These are phyloP conservation scores for Eriosoma lanigerum DNA, from an alignment of 1,140 invertebrate genomes.

Conservation along the genomic window DNA sequence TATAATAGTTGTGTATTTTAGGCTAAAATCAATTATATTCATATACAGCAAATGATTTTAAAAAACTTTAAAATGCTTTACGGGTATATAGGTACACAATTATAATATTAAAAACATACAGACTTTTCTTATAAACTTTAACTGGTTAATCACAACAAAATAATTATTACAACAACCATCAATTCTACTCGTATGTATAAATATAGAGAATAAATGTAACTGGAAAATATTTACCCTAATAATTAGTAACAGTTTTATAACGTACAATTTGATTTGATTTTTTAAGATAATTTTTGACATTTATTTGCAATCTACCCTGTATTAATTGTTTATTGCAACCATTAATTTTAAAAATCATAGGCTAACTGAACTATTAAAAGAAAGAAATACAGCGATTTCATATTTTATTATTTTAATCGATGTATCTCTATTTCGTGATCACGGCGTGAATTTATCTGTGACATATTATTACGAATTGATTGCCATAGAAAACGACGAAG, in stretches of 20 bases:
- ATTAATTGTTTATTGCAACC: slow-evolving; percentile 1
- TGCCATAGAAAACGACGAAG: no score
- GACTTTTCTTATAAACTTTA: background rate
- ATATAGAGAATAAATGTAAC: background rate
- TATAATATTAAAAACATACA: background rate
- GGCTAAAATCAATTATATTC: background rate
- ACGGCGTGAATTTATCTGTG: no score
- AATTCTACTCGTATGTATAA: background rate
- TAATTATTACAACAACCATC: slow-evolving; percentile 10
- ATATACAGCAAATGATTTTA: no score
- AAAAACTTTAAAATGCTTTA: background rate
- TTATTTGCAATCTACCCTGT: background rate
- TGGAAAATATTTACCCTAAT: background rate
- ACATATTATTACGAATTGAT: no score
- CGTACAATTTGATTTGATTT: background rate
- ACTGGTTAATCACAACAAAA: slow-evolving; percentile 2
- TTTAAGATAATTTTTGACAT: background rate
- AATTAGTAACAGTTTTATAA: background rate
- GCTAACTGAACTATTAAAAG: no score
- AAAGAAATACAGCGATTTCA: no score
- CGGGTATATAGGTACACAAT: background rate
- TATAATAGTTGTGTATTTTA: background rate
- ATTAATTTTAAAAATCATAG: no score
- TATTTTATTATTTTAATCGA: no score
- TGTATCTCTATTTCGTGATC: no score